These are phyloP conservation scores for Hanleya hanleyi DNA, from an alignment of 2,888 invertebrate species.

Conservation along the genomic window DNA sequence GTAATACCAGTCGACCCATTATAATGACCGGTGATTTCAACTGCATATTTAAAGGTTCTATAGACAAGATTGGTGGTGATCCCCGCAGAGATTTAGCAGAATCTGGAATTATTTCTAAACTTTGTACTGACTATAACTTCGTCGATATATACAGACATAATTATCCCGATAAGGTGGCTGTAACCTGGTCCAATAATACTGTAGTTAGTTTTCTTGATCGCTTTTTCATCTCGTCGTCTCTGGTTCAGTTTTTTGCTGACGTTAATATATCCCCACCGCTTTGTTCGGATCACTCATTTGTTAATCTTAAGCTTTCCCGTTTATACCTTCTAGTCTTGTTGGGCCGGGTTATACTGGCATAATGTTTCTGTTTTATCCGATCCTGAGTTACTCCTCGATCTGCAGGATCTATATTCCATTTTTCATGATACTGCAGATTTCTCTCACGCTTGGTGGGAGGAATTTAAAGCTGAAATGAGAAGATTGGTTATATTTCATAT, in stretches of 20 bases:
- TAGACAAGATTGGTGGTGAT: neutral
- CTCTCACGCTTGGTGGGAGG: neutral
- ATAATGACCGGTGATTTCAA: neutral
- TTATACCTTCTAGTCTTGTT: neutral
- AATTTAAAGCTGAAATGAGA: too few species aligned
- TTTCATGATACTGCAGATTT: neutral
- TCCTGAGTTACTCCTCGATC: neutral
- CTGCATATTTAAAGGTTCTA: neutral
- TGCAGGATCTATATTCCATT: neutral
- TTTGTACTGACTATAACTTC: neutral
- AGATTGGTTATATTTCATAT: too few species aligned
- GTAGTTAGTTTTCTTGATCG: neutral
- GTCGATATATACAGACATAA: neutral
- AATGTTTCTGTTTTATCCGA: neutral
- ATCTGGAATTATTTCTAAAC: neutral
- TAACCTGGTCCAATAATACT: neutral
- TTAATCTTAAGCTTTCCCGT: neutral
- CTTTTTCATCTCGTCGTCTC: neutral
- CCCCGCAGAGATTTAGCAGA: neutral
- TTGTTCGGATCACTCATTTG: neutral
- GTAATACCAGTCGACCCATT: neutral
- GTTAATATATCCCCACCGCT: neutral
- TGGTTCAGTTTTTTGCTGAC: neutral
- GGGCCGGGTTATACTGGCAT: neutral
- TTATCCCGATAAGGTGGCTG: neutral